Base-by-base conservation (phyloP, 2,888 invertebrate genomes). In the Leptura quadrifasciata region DNA sequence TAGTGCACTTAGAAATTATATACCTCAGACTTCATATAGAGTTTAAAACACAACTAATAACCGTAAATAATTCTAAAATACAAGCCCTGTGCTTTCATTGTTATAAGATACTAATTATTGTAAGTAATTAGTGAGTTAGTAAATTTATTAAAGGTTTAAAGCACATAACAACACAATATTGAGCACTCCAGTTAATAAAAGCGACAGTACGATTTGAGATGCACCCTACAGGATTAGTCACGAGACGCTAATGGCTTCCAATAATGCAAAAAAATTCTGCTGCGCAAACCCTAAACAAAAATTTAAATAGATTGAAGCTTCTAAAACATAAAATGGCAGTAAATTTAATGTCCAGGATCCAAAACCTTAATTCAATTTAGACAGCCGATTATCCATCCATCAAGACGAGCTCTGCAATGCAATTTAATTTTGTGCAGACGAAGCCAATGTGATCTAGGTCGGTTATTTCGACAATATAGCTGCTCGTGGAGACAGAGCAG, bases 391-490 rank as follows among this genome's bases (percentile, higher is more conserved):
- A 61, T 61, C 60, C 60, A 24, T 31, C 60, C 60, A 17, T 27
- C 60, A n/a, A 61, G 60, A 31, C 27, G 31, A 17, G 60, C 31
- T 31, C 31, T 15, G 60, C 17, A 61, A 61, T 61, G 27, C 27
- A 61, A 61, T 61, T 61, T 27, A 61, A 61, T 61, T 61, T 61
- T 15, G 27, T 61, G 60, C 60, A 31, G 18, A 31, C 31, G 47
- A 47, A 47, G 47, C 47, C 47, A 47, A 47, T 47, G 47, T 31
- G n/a, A 27, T 31, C 60, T 17, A 15, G 27, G 31, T 17, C n/a
- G 27, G 31, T 27, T 60, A 61, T 61, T 61, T 61, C 17, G 24
- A 27, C 58, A 60, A 39, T 39, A 39, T 39, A 39, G 47, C 47
- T 47, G 47, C 17, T n/a, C 2, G 47, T n/a, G 1, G 47, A n/a